phyloP scores from a whole-genome alignment of 2,113 vertebrate genomes.

The Esox niger region DNA sequence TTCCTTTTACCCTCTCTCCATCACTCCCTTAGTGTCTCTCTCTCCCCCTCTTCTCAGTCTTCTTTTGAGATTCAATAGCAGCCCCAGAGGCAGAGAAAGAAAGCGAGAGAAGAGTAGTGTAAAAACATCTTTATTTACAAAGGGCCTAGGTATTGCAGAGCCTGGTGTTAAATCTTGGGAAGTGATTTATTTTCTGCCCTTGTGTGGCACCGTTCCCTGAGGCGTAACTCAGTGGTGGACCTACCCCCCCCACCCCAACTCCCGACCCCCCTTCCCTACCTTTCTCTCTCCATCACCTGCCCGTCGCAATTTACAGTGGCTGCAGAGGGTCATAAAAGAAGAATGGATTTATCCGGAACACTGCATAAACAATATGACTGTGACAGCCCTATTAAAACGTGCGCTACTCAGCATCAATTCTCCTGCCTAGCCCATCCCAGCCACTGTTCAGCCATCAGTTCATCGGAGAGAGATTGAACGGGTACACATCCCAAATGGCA shows the following conservation, averaged over 20 bases:
- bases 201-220: slow-evolving; percentile 71
- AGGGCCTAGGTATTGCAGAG: slow-evolving; percentile 68
- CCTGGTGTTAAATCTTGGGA: slow-evolving; percentile 64
- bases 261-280: too few species aligned
- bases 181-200: slow-evolving; percentile 72
- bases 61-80: slow-evolving; percentile 74
- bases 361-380: slow-evolving; percentile 76
- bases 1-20: slow-evolving; percentile 52
- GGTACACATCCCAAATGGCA: not conserved
- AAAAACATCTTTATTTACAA: slow-evolving; percentile 77
- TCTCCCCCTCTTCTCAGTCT: slow-evolving; percentile 53
- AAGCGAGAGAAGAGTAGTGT: slow-evolving; percentile 49
- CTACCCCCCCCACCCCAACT: slow-evolving; percentile 17
- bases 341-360: slow-evolving; percentile 78
- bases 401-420: slow-evolving; percentile 72
- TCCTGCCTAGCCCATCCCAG: slow-evolving; percentile 34
- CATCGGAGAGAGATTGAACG: not conserved
- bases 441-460: slow-evolving; percentile 6
- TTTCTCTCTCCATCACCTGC: slow-evolving; percentile 4
- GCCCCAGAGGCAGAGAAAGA: slow-evolving; percentile 59
- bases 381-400: slow-evolving; percentile 76
- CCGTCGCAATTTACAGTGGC: slow-evolving; percentile 70
- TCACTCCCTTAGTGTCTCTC: slow-evolving; percentile 65
- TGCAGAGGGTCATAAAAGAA: slow-evolving; percentile 76
- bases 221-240: slow-evolving; percentile 71